These are phyloP conservation scores for Agelastica alni DNA, from an alignment of 2,888 invertebrate genomes.

Conservation along the genomic window DNA sequence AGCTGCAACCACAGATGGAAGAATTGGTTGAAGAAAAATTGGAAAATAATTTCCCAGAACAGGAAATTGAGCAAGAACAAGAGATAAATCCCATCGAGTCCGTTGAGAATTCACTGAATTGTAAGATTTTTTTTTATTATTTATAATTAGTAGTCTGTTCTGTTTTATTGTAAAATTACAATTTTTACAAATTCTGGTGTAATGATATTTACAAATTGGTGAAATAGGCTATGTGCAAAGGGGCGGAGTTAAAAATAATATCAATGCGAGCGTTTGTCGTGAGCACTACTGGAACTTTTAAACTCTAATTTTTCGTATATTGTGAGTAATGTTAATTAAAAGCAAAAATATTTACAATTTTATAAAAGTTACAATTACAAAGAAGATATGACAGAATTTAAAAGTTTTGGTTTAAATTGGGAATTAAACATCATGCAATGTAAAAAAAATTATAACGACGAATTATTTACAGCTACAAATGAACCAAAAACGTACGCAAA, in stretches of 20 bases:
- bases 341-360: not conserved
- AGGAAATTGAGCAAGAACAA: slow-evolving; percentile 42
- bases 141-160: no score
- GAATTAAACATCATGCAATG: not conserved
- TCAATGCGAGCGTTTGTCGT: no score
- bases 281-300: no score
- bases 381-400: no score
- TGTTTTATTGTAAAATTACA: no score
- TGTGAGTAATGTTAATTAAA: no score
- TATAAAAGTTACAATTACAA: not conserved
- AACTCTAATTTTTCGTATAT: no score
- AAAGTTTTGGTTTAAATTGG: no score
- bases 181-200: no score
- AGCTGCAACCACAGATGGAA: slow-evolving; percentile 39
- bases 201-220: no score
- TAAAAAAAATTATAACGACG: not conserved
- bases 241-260: no score
- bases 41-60: slow-evolving; percentile 42
- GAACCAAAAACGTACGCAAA: slow-evolving; percentile 90
- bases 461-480: slow-evolving; percentile 54
- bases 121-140: slow-evolving; percentile 9
- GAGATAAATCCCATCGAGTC: slow-evolving; percentile 36
- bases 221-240: no score
- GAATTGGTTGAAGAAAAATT: slow-evolving; percentile 43
- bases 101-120: slow-evolving; percentile 20